Percentiles rank a stretch among this genome's conserved stretches.
These are phyloP conservation scores for Augochlorella aurata DNA, from an alignment of 2,888 invertebrate species.

Conservation along the genomic window DNA sequence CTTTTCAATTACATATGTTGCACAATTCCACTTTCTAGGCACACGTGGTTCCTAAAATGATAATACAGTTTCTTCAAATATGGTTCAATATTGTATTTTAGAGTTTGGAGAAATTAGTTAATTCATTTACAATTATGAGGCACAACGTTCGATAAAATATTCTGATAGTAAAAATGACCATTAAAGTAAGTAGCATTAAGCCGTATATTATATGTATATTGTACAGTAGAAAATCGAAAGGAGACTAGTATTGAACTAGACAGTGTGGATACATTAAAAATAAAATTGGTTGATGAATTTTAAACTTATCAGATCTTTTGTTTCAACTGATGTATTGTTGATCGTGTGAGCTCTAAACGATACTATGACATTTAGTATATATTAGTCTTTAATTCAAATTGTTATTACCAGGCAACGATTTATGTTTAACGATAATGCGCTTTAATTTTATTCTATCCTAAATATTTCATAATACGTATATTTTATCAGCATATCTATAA, in stretches of 20 bases:
- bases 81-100: constrained; percentile 15
- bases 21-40: constrained; percentile 57
- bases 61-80: constrained; percentile 22
- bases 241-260: constrained; percentile 29
- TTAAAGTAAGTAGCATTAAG: neutral
- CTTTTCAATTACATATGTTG: constrained; percentile 37
- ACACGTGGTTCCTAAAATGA: constrained; percentile 46
- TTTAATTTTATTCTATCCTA: constrained; percentile 21
- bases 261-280: constrained; percentile 5
- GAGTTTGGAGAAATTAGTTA: constrained; percentile 9
- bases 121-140: constrained; percentile 29
- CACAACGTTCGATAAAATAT: constrained; percentile 25
- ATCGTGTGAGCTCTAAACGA: constrained; percentile 13
- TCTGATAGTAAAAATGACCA: constrained; percentile 7
- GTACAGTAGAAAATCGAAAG: neutral
- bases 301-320: neutral
- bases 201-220: neutral
- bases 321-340: neutral
- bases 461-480: constrained; percentile 14
- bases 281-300: neutral
- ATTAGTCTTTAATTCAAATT: constrained; percentile 29
- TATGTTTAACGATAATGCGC: neutral
- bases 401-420: constrained; percentile 4
- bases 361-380: constrained; percentile 18
- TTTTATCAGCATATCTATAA: constrained; percentile 17